phyloP scores from a whole-genome alignment of 2,113 vertebrate species.

The Cinclus mexicanus region DNA sequence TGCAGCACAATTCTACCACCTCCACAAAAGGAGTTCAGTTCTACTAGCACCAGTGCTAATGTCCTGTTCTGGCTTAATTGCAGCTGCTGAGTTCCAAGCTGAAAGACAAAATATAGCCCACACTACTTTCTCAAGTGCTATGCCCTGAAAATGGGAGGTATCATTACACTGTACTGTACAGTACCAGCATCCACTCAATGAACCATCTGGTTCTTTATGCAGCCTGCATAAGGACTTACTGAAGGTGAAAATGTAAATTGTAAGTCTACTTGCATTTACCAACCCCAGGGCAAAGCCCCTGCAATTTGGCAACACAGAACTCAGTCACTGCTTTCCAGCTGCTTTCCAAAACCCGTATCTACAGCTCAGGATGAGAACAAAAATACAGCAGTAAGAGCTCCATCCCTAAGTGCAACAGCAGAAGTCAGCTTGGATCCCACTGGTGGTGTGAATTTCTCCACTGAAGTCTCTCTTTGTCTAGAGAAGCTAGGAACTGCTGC shows the following conservation, averaged over 20 bases:
- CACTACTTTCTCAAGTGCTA: background rate
- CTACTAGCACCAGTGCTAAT: background rate
- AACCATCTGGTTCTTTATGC: background rate
- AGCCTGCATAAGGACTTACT: background rate
- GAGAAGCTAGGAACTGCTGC: background rate
- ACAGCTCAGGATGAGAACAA: background rate
- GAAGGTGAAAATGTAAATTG: background rate
- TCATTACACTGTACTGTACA: background rate
- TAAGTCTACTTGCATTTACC: background rate
- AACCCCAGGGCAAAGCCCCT: background rate
- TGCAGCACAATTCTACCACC: background rate
- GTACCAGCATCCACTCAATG: background rate
- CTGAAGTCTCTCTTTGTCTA: background rate
- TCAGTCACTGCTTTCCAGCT: background rate
- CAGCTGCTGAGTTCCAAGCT: background rate
- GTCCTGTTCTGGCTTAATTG: constrained; percentile 2
- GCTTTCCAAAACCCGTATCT: background rate
- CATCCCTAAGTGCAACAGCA: background rate
- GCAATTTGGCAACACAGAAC: background rate
- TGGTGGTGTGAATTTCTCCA: background rate
- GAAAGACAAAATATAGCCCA: background rate
- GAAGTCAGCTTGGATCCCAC: background rate
- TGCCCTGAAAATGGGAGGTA: fast-evolving
- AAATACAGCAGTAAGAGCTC: background rate
- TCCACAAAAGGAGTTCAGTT: background rate